A percentile compares a stretch with the other conserved stretches of the same genome.
These are phyloP conservation scores for Manis crassicaudata DNA, from an alignment of 2,797 vertebrate species.

Conservation along the genomic window DNA sequence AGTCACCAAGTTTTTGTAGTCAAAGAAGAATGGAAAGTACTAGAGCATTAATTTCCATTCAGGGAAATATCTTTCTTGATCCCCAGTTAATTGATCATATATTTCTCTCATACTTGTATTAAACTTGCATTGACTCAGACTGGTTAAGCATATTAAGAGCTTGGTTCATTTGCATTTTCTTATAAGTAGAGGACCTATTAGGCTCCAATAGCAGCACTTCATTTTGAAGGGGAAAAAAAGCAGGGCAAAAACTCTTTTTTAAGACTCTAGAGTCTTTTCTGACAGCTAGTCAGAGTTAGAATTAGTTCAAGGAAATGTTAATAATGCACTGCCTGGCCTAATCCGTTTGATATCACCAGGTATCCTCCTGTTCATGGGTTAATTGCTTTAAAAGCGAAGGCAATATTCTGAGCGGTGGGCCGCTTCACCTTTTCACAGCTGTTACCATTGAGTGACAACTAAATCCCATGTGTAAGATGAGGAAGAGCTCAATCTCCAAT, in stretches of 20 bases:
- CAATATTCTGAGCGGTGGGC: slow-evolving; percentile 92
- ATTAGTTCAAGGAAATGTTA: slow-evolving; percentile 93
- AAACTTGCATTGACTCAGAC: slow-evolving; percentile 74
- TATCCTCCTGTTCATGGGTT: slow-evolving; percentile 93
- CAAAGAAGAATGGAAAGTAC: slow-evolving; percentile 72
- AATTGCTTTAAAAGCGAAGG: slow-evolving; percentile 93
- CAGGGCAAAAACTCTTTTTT: slow-evolving; percentile 79
- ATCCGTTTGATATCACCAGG: slow-evolving; percentile 93
- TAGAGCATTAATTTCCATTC: slow-evolving; percentile 80
- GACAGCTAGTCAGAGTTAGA: slow-evolving; percentile 91
- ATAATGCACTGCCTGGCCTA: slow-evolving; percentile 90
- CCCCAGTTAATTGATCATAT: slow-evolving; percentile 84
- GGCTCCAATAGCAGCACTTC: slow-evolving; percentile 84
- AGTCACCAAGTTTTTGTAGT: slow-evolving; percentile 77
- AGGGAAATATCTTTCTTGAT: slow-evolving; percentile 77
- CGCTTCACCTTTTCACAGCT: slow-evolving; percentile 93
- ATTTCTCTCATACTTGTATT: slow-evolving; percentile 69
- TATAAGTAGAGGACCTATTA: slow-evolving; percentile 82
- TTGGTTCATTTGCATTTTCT: slow-evolving; percentile 87
- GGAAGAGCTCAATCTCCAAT: slow-evolving; percentile 93
- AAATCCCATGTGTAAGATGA: slow-evolving; percentile 94
- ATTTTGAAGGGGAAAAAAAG: slow-evolving; percentile 79
- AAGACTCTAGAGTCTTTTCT: slow-evolving; percentile 88
- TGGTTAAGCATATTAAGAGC: slow-evolving; percentile 82
- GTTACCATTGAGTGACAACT: slow-evolving; percentile 94